Evolutionary conservation across 2,888 invertebrate genomes (phyloP), one percentile per base, ranked within the genome.

Genomic region (Sabatieria punctata): DNA sequence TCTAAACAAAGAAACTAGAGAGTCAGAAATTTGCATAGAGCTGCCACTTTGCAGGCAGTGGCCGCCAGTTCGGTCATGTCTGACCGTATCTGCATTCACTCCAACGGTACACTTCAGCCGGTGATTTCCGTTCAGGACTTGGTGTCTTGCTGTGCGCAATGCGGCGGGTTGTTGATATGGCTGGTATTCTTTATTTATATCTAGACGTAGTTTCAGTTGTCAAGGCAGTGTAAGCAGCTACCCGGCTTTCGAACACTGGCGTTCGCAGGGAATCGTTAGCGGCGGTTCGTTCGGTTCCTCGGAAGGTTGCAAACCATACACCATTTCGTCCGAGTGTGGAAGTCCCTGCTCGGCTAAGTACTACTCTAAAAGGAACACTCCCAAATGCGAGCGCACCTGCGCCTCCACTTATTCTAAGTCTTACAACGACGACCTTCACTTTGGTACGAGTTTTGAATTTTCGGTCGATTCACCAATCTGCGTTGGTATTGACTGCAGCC

Each of bases 51-150:
- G 22, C 33, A 55, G 55, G 50, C 56, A 18, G 46, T 53, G 13
- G 49, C 53, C 11, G 52, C 55, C 19, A 50, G 52, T 11, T 49
- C 55, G 2, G 54, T 56, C 13, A 55, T 55, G 51, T 51, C 65
- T 1, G 68, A 68, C 53, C 57, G 68, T 3, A 52, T 68, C 46
- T 56, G 62, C 21, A 63, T 68, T 21, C 60, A 64, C 46, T 61
- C 63, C 1, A 54, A 57, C 13, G 66, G 67, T 1, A 49, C 52
- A 8, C 49, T 58, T 19, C 54, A 54, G n/a, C 57, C 58, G 11
- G 49, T 53, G 22, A 51, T 68, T 43, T 68, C 68, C 2, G 57
- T 63, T 3, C 66, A 68, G 49, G 61, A 68, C 44, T 52, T 68
- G 22, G 50, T 67, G 24, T 63, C 65, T 11, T 68, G 68, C 49